Evolutionary conservation across 2,113 vertebrate genomes (phyloP), one percentile per base, ranked within the genome.

Genomic region (Thalassoma bifasciatum): DNA sequence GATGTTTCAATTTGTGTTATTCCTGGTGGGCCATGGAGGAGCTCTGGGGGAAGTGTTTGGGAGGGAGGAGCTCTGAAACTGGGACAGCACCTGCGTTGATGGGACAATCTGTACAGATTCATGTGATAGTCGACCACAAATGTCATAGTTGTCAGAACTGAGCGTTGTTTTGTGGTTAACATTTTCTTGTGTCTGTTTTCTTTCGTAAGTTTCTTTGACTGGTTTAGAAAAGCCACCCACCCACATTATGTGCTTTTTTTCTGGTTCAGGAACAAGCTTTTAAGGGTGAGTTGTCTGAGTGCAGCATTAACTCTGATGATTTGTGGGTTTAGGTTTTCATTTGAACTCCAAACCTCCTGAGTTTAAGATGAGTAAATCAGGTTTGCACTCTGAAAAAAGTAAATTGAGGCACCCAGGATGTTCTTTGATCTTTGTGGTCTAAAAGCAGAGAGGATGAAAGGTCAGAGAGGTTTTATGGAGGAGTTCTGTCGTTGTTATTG

Each of bases 91-190:
- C 69, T 83, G 85, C 78, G 64, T 83, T 88, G 83, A 79, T 66
- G 85, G 88, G 91, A 91, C 89, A 90, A 90, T 90, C 90, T 83
- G 76, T 79, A 79, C 58, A 81, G 76, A 67, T 66, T 77, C 66
- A 66, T 67, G 62, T 75, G 52, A n/a, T 49, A 83, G 59, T 78
- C 75, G n/a, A 44, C 80, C 51, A 67, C 26, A 42, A 70, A 51
- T 42, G 38, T 62, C 19, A 50, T 53, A 59, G 14, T 49, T 71
- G 69, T 46, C 53, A 52, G 72, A 71, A 53, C 47, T 51, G 49
- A 73, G 52, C 30, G 54, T 12, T 80, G 30, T 65, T 52, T 79
- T 64, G 49, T 57, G 5, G 30, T 60, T 54, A 51, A 64, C 62
- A 17, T 70, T 53, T 68, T 56, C 19, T 40, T 53, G 0, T 1